phyloP scores from a whole-genome alignment of 2,888 invertebrate genomes.

The Andricus quercusramuli region DNA sequence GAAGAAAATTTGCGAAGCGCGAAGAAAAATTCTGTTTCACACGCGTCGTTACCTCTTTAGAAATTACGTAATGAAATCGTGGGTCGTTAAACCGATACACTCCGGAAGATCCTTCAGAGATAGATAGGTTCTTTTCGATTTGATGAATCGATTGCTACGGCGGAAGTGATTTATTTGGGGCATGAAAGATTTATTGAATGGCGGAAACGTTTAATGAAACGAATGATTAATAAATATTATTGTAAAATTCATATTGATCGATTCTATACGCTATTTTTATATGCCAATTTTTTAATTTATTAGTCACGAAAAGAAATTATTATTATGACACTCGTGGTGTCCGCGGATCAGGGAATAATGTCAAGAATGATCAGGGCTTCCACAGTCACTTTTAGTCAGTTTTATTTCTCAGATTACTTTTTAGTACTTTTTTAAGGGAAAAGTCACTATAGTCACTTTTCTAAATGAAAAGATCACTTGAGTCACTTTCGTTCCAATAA shows the following conservation, averaged over 20 bases:
- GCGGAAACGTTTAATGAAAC: slow-evolving; percentile 39
- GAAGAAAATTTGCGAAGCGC: slow-evolving; percentile 54
- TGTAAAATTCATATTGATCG: not conserved
- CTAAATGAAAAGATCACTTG: too few relatives aligned
- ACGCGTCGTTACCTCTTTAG: slow-evolving; percentile 51
- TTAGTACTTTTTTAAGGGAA: too few relatives aligned
- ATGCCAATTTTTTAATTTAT: too few relatives aligned
- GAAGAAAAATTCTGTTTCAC: slow-evolving; percentile 52
- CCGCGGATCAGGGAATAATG: too few relatives aligned
- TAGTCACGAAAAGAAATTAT: too few relatives aligned
- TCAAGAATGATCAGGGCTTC: too few relatives aligned
- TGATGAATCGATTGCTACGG: slow-evolving; percentile 36
- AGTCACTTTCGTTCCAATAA: too few relatives aligned
- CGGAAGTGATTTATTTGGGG: slow-evolving; percentile 36
- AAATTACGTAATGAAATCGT: slow-evolving; percentile 55
- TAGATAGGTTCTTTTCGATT: slow-evolving; percentile 28
- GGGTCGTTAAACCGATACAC: slow-evolving; percentile 52
- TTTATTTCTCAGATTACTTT: too few relatives aligned
- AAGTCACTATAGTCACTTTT: too few relatives aligned
- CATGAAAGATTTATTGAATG: slow-evolving; percentile 23
- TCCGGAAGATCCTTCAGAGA: slow-evolving; percentile 41
- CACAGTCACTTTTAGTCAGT: too few relatives aligned
- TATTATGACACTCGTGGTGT: too few relatives aligned
- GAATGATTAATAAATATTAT: slow-evolving; percentile 18
- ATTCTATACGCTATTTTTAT: too few relatives aligned